These are phyloP conservation scores for Napeogenes sylphis DNA, from an alignment of 2,888 invertebrate species.

Conservation along the genomic window DNA sequence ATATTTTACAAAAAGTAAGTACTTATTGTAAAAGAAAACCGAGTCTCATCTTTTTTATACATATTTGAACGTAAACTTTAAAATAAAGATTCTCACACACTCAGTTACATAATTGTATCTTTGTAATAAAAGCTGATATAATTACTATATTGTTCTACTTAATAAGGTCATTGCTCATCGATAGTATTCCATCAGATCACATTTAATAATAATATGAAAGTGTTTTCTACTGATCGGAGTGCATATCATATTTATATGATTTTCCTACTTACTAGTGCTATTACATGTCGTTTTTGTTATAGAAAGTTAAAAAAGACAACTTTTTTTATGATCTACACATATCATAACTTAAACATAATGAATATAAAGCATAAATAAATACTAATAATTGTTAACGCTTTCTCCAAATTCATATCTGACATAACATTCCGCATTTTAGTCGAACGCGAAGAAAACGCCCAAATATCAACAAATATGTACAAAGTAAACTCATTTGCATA, in stretches of 20 bases:
- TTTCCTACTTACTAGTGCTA: not conserved
- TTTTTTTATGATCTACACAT: constrained; percentile 9
- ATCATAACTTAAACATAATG: constrained; percentile 8
- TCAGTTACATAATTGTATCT: no score
- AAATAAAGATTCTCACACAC: no score
- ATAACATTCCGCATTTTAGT: constrained; percentile 24
- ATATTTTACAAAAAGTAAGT: no score
- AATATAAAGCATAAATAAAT: constrained; percentile 21
- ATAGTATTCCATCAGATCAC: not conserved
- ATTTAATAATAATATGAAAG: constrained; percentile 6
- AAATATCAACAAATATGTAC: constrained; percentile 28
- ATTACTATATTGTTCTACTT: not conserved
- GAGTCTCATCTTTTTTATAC: no score
- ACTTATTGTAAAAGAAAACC: no score
- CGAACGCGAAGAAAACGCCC: constrained; percentile 20
- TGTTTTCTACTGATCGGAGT: constrained; percentile 8
- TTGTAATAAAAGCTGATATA: no score
- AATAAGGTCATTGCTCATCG: not conserved
- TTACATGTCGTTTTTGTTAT: not conserved
- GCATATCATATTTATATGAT: constrained; percentile 1
- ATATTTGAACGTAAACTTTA: no score
- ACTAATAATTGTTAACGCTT: constrained; percentile 27
- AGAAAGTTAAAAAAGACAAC: not conserved
- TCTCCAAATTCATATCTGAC: constrained; percentile 24
- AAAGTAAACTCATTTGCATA: constrained; percentile 48